These are phyloP conservation scores for Ptychoptera contaminata DNA, from an alignment of 2,888 invertebrate species.

Conservation along the genomic window DNA sequence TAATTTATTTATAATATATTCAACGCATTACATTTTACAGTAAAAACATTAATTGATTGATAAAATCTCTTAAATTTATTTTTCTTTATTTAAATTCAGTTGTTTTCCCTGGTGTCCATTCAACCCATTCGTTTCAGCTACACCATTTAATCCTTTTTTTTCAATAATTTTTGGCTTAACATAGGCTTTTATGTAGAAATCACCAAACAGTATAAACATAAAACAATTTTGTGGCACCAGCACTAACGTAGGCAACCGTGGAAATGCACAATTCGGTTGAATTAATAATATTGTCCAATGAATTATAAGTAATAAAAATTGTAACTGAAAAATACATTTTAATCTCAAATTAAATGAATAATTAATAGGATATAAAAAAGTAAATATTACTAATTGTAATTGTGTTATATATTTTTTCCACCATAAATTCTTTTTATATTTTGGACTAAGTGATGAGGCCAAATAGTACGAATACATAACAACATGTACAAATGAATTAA, in stretches of 20 bases:
- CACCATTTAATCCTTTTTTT: neutral
- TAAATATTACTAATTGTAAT: slow-evolving; percentile 44
- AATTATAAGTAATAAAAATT: slow-evolving; percentile 39
- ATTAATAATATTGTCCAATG: slow-evolving; percentile 36
- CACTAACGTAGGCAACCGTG: slow-evolving; percentile 35
- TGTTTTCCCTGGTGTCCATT: neutral
- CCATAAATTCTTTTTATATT: slow-evolving; percentile 51
- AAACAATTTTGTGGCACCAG: slow-evolving; percentile 50
- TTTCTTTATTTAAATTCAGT: neutral
- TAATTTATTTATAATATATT: too few relatives aligned
- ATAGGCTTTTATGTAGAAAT: slow-evolving; percentile 51
- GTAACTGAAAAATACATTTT: slow-evolving; percentile 31
- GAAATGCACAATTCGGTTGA: slow-evolving; percentile 39
- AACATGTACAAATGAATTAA: slow-evolving; percentile 64
- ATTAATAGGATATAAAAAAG: neutral
- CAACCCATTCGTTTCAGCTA: neutral
- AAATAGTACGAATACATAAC: slow-evolving; percentile 77
- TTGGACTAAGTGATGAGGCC: slow-evolving; percentile 49
- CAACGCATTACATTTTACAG: too few relatives aligned
- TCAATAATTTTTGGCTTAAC: slow-evolving; percentile 20
- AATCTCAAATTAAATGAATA: neutral
- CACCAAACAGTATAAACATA: slow-evolving; percentile 45
- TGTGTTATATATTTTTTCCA: slow-evolving; percentile 71
- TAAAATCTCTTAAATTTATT: neutral
- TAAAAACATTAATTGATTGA: too few relatives aligned